Conservation (phyloP, 2,888 invertebrate genomes). For the Azorinus chamasolen region DNA sequence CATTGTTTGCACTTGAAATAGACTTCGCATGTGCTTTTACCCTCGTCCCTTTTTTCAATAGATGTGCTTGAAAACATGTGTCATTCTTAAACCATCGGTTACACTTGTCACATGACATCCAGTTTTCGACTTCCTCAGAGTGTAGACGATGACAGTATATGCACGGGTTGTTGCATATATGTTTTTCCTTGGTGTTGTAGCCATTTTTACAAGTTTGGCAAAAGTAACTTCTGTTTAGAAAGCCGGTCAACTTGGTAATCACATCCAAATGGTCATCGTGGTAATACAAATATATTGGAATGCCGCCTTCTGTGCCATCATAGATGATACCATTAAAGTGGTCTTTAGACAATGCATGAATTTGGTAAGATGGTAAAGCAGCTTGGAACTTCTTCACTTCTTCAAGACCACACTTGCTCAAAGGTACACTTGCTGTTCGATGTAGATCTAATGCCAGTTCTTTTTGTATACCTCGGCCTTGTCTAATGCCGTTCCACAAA, state of each 20-base stretch:
- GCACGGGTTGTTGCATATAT: slow-evolving; percentile 36
- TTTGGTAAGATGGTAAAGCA: slow-evolving; percentile 15
- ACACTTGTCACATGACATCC: slow-evolving; percentile 27
- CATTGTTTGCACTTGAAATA: slow-evolving; percentile 39
- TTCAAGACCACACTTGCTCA: slow-evolving; percentile 16
- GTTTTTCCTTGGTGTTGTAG: slow-evolving; percentile 23
- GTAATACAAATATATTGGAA: slow-evolving; percentile 44
- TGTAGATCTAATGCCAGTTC: slow-evolving; percentile 9
- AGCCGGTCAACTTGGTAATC: slow-evolving; percentile 47
- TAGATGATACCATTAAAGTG: slow-evolving; percentile 22
- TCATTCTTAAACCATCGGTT: slow-evolving; percentile 26
- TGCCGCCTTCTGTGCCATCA: slow-evolving; percentile 32
- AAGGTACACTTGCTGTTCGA: slow-evolving; percentile 8
- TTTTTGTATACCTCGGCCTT: slow-evolving; percentile 32
- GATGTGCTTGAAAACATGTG: slow-evolving; percentile 28
- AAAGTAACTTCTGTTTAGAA: slow-evolving; percentile 46
- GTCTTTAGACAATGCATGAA: slow-evolving; percentile 33
- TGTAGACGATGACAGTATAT: slow-evolving; percentile 28
- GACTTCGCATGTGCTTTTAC: slow-evolving; percentile 26
- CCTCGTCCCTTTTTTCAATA: background rate
- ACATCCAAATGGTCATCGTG: slow-evolving; percentile 59
- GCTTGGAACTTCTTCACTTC: slow-evolving; percentile 26
- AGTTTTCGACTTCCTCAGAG: slow-evolving; percentile 15
- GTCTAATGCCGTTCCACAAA: slow-evolving; percentile 39
- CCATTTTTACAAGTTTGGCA: slow-evolving; percentile 35